These are phyloP conservation scores for Panthera leo DNA, from an alignment of 2,113 vertebrate genomes.

Conservation along the genomic window DNA sequence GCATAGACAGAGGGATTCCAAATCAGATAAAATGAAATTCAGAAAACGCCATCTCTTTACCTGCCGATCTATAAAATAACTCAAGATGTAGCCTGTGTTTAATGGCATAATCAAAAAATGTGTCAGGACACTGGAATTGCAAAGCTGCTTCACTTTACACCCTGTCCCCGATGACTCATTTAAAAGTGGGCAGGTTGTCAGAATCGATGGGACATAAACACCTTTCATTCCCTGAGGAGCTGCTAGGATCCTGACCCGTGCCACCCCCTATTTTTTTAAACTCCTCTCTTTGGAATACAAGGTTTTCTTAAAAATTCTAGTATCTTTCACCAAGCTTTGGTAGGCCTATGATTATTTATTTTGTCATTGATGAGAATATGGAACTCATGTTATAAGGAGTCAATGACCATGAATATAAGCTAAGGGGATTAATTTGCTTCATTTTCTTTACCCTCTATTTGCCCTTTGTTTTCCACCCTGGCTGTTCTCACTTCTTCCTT, in stretches of 20 bases:
- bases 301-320: conserved; percentile 1
- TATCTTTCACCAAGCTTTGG: not conserved
- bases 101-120: conserved; percentile 37
- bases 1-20: conserved; percentile 32
- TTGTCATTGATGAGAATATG: not conserved
- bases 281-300: conserved; percentile 60
- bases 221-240: not conserved
- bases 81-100: not conserved
- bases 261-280: conserved; percentile 46
- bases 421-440: not conserved
- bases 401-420: not conserved
- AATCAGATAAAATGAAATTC: conserved; percentile 46
- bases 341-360: not conserved
- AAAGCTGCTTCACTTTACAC: not conserved
- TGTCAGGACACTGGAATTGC: conserved; percentile 52
- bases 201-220: conserved; percentile 40
- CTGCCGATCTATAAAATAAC: conserved; percentile 27
- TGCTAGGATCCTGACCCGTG: conserved; percentile 24
- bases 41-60: conserved; percentile 36
- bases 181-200: conserved; percentile 35
- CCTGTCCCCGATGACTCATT: not conserved
- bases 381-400: not conserved
- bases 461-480: not conserved
- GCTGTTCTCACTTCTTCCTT: not conserved
- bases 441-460: not conserved